Evolutionary conservation across 1,140 invertebrate genomes (phyloP).

Genomic region (Hycleus phaleratus): DNA sequence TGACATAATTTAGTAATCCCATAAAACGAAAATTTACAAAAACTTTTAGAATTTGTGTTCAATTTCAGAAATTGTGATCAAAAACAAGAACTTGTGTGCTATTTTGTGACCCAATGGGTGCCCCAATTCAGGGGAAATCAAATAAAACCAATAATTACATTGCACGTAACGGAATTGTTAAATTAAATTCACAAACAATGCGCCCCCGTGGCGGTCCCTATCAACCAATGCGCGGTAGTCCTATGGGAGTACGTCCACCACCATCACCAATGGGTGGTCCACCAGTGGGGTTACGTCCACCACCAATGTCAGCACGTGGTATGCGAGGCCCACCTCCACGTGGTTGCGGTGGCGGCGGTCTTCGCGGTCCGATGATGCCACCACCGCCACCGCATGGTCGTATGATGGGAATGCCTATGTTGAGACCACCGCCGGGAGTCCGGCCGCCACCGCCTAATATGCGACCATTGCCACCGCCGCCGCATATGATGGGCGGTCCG

Average conservation of each 20-base stretch:
- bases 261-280: slow-evolving; percentile 5
- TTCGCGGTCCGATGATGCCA: slow-evolving; percentile 19
- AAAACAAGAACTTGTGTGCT: no score
- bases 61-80: no score
- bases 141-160: slow-evolving; percentile 10
- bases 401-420: slow-evolving; percentile 6
- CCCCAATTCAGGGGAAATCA: slow-evolving; percentile 22
- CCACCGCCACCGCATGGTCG: slow-evolving; percentile 24
- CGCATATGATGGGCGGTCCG: slow-evolving; percentile 29
- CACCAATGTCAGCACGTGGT: slow-evolving; percentile 1
- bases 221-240: background rate
- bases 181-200: slow-evolving; percentile 1
- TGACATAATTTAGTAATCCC: no score
- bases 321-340: slow-evolving; percentile 3
- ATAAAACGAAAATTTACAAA: no score
- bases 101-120: slow-evolving; percentile 18
- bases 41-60: no score
- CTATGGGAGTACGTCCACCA: slow-evolving; percentile 2
- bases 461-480: slow-evolving; percentile 29
- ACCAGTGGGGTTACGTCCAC: slow-evolving; percentile 1
- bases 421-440: slow-evolving; percentile 18
- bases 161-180: slow-evolving; percentile 2
- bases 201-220: slow-evolving; percentile 1
- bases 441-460: slow-evolving; percentile 30
- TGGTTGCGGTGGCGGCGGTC: slow-evolving; percentile 24